Conservation (phyloP, 2,113 vertebrate genomes). For the Callithrix jacchus region DNA sequence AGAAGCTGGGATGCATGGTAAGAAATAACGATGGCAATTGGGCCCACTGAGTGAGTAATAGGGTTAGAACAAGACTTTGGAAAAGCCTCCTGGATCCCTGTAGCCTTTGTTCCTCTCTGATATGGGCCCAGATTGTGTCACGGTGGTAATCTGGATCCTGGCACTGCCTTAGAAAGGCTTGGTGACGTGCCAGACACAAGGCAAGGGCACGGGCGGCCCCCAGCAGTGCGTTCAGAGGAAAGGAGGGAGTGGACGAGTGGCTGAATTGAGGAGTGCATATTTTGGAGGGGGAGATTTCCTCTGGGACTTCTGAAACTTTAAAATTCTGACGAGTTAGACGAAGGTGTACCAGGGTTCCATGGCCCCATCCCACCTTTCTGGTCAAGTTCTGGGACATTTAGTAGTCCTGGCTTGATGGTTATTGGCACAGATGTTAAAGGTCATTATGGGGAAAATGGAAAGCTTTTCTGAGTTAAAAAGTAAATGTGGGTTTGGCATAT, state of each 20-base stretch:
- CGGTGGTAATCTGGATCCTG: background rate
- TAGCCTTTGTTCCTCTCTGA: background rate
- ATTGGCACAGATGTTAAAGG: constrained; percentile 35
- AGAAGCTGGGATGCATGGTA: background rate
- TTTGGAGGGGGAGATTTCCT: background rate
- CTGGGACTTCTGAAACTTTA: background rate
- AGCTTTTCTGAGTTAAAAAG: constrained; percentile 38
- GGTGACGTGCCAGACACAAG: accelerated
- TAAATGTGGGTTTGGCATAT: constrained; percentile 53
- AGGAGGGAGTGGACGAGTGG: background rate
- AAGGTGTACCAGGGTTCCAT: accelerated
- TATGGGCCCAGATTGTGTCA: background rate
- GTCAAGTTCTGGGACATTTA: background rate
- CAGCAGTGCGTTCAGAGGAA: background rate
- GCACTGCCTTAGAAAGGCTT: background rate
- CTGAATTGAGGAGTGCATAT: background rate
- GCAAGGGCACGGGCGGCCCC: background rate
- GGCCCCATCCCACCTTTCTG: background rate
- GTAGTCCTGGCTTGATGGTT: background rate
- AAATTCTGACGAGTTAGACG: background rate
- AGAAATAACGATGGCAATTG: background rate
- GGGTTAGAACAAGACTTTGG: background rate
- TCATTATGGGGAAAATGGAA: background rate
- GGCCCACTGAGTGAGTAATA: background rate
- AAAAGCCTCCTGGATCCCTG: background rate